Conservation (phyloP, 2,797 vertebrate species). For the Crenuchus spilurus region DNA sequence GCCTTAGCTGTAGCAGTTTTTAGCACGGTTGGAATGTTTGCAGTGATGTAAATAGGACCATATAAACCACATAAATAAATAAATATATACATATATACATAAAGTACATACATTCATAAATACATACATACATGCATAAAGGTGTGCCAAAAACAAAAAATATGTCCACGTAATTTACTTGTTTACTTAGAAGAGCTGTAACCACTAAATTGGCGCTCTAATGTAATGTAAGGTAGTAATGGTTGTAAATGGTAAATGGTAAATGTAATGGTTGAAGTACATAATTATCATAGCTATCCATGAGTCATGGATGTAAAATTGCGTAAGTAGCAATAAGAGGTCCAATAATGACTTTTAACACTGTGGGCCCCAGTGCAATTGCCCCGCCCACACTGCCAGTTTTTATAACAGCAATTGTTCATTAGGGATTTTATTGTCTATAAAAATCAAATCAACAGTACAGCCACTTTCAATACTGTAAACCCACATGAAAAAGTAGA, state of each 20-base stretch:
- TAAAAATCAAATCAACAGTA: neutral
- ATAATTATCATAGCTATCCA: neutral
- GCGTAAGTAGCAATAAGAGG: neutral
- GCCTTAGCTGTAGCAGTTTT: neutral
- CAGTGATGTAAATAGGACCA: neutral
- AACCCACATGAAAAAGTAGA: too few relatives aligned
- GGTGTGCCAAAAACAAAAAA: too few relatives aligned
- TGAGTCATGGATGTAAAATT: neutral
- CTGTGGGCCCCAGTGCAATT: too few relatives aligned
- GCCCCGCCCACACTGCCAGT: too few relatives aligned
- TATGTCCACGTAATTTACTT: too few relatives aligned
- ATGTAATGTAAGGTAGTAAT: too few relatives aligned
- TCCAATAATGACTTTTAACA: neutral
- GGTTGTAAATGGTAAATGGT: too few relatives aligned
- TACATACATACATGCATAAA: too few relatives aligned
- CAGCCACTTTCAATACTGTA: neutral
- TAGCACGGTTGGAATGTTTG: conserved; percentile 1
- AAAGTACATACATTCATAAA: too few relatives aligned
- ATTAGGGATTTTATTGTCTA: neutral
- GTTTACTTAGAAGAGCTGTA: too few relatives aligned
- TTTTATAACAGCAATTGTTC: too few relatives aligned
- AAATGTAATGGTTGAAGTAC: neutral
- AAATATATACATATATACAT: too few relatives aligned
- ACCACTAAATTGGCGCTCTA: neutral
- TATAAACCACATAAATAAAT: neutral